phyloP scores from a whole-genome alignment of 2,888 invertebrate genomes.

The Tinea semifulvella region DNA sequence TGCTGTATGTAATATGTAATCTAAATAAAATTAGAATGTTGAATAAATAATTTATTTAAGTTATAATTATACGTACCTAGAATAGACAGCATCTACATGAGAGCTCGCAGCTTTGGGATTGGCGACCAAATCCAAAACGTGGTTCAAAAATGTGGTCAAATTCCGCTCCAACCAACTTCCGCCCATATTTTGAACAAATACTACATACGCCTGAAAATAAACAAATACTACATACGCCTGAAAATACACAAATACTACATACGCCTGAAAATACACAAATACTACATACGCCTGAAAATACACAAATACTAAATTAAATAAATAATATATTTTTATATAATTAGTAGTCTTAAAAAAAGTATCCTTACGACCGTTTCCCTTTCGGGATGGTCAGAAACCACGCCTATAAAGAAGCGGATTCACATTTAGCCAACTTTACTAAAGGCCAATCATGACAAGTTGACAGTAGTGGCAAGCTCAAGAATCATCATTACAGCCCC shows the following conservation, averaged over 20 bases:
- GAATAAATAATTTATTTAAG: too few species aligned
- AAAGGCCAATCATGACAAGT: too few species aligned
- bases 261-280: slow-evolving; percentile 65
- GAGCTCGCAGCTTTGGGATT: slow-evolving; percentile 96
- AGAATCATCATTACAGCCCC: too few species aligned
- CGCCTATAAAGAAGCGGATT: too few species aligned
- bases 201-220: slow-evolving; percentile 85
- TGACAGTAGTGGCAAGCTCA: too few species aligned
- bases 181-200: slow-evolving; percentile 93
- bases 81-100: slow-evolving; percentile 97
- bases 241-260: slow-evolving; percentile 18
- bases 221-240: slow-evolving; percentile 65
- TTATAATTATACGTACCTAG: slow-evolving; percentile 62
- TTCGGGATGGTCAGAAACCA: too few species aligned
- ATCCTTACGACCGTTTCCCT: too few species aligned
- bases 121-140: slow-evolving; percentile 91
- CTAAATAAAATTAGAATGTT: too few species aligned
- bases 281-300: slow-evolving; percentile 67
- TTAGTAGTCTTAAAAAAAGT: too few species aligned
- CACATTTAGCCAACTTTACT: too few species aligned
- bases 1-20: too few species aligned
- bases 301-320: background rate
- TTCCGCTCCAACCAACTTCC: slow-evolving; percentile 95
- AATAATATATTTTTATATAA: background rate
- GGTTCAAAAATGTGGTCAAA: slow-evolving; percentile 83